These are phyloP conservation scores for Dolichotis patagonum DNA, from an alignment of 2,113 vertebrate genomes.

Conservation along the genomic window DNA sequence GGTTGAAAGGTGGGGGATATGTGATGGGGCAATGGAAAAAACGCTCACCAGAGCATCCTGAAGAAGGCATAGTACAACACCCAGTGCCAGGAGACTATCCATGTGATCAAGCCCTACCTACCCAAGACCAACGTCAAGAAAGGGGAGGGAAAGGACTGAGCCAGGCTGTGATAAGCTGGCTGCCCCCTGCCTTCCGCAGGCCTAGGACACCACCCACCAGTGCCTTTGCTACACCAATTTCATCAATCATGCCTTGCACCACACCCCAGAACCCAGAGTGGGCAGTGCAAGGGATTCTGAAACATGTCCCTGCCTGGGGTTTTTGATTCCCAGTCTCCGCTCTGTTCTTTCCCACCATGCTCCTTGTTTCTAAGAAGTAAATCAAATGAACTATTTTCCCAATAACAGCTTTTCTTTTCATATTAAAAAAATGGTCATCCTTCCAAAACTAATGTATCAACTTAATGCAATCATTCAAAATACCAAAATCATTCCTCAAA, in stretches of 20 bases:
- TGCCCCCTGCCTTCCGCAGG: background rate
- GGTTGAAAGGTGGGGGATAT: conserved; percentile 94
- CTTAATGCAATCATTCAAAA: too few relatives aligned
- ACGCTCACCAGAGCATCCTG: conserved; percentile 92
- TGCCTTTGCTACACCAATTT: conserved; percentile 86
- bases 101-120: conserved; percentile 94
- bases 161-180: background rate
- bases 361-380: conserved; percentile 62
- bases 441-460: too few relatives aligned
- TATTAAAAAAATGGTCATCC: conserved; percentile 6
- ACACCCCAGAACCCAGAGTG: conserved; percentile 29
- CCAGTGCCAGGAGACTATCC: conserved; percentile 92
- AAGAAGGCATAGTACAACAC: conserved; percentile 96
- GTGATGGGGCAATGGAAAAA: conserved; percentile 90
- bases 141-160: conserved; percentile 90
- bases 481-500: too few relatives aligned
- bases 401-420: conserved; percentile 79
- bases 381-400: conserved; percentile 66
- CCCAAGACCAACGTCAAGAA: conserved; percentile 93
- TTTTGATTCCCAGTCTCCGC: background rate
- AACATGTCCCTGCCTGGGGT: background rate
- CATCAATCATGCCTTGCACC: conserved; percentile 69
- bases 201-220: conserved; percentile 46
- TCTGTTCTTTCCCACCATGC: background rate
- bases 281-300: conserved; percentile 39